Evolutionary conservation across 2,888 invertebrate genomes (phyloP).

Genomic region (Caenorhabditis auriculariae): DNA sequence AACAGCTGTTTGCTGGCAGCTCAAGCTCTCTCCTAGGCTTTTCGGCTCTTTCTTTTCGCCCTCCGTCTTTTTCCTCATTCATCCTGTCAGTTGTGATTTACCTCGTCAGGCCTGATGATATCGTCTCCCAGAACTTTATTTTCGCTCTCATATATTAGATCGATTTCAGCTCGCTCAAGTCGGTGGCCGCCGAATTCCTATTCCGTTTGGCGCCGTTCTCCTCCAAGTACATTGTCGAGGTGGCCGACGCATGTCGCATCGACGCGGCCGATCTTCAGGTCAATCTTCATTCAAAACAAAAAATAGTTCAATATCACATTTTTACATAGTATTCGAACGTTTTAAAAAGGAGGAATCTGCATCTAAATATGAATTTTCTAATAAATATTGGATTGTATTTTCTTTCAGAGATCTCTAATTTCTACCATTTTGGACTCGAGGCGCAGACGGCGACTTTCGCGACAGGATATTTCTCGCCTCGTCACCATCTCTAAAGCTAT

Average conservation of each 20-base stretch:
- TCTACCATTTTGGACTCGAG: slow-evolving; percentile 20
- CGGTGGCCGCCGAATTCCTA: slow-evolving; percentile 35
- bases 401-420: slow-evolving; percentile 22
- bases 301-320: too few relatives aligned
- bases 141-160: too few relatives aligned
- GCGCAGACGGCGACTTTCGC: slow-evolving; percentile 17
- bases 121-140: background rate
- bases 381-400: background rate
- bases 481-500: slow-evolving; percentile 21
- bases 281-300: background rate
- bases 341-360: too few relatives aligned
- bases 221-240: slow-evolving; percentile 13
- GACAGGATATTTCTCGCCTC: slow-evolving; percentile 26
- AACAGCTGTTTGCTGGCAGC: too few relatives aligned
- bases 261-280: slow-evolving; percentile 23
- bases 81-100: background rate
- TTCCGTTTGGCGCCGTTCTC: slow-evolving; percentile 25
- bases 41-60: too few relatives aligned
- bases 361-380: too few relatives aligned
- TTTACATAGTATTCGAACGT: too few relatives aligned
- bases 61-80: too few relatives aligned
- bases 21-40: too few relatives aligned
- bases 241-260: slow-evolving; percentile 27
- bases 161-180: slow-evolving; percentile 22
- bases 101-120: background rate